These are phyloP conservation scores for Macquaria ambigua DNA, from an alignment of 2,113 vertebrate species.

Conservation along the genomic window DNA sequence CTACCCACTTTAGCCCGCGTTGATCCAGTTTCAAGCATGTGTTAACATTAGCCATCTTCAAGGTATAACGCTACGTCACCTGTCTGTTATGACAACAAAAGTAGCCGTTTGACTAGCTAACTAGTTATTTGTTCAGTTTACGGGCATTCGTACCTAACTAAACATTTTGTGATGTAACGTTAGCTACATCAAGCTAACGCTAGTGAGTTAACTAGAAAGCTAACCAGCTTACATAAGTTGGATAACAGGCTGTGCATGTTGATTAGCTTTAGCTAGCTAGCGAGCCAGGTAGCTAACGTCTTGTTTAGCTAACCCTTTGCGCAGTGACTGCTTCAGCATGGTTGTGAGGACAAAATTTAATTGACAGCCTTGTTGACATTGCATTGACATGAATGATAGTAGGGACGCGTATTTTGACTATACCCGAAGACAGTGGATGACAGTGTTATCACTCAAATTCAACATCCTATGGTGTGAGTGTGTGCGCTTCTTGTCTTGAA, in stretches of 20 bases:
- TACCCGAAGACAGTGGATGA: neutral
- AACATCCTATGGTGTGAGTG: constrained; percentile 1
- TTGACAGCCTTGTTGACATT: neutral
- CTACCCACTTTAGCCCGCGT: constrained; percentile 23
- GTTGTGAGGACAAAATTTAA: neutral
- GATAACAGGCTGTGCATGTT: constrained; percentile 79
- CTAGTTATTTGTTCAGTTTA: neutral
- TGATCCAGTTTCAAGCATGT: constrained; percentile 15
- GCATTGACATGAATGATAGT: neutral
- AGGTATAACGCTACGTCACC: constrained; percentile 8
- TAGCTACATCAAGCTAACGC: constrained; percentile 28
- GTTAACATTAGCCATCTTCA: constrained; percentile 9
- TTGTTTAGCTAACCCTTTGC: constrained; percentile 30
- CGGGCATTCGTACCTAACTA: neutral
- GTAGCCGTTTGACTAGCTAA: neutral
- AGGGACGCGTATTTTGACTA: constrained; percentile 7
- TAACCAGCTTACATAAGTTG: constrained; percentile 79
- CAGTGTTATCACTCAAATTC: constrained; percentile 34
- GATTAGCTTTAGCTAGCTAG: constrained; percentile 75
- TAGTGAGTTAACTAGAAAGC: constrained; percentile 30
- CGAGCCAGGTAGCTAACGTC: constrained; percentile 58
- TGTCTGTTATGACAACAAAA: constrained; percentile 26
- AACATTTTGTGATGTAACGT: neutral
- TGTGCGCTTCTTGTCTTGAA: neutral
- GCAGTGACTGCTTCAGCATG: neutral